A percentile compares a stretch with the other conserved stretches of the same genome.
phyloP scores from a whole-genome alignment of 2,797 vertebrate species.

The Malurus splendens region DNA sequence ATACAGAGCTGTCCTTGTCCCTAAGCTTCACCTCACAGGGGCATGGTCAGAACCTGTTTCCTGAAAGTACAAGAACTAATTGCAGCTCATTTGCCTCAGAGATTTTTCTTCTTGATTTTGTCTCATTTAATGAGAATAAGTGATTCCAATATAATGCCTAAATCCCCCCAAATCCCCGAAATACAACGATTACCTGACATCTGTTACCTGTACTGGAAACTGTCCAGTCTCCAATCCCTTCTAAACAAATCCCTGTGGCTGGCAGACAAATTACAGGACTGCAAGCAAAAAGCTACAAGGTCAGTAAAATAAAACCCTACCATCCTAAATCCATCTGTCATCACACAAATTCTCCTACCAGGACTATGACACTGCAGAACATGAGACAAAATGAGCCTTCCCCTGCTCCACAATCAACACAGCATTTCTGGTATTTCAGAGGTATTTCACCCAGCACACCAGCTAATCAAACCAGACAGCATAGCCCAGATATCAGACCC shows the following conservation, averaged over 20 bases:
- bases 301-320: conserved; percentile 14
- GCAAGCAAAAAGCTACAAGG: neutral
- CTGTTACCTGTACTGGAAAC: neutral
- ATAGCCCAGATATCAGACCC: conserved; percentile 34
- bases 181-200: neutral
- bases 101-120: neutral
- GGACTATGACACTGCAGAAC: conserved; percentile 6
- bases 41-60: neutral
- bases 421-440: conserved; percentile 18
- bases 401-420: neutral
- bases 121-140: neutral
- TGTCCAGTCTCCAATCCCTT: neutral
- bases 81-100: neutral
- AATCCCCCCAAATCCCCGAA: neutral
- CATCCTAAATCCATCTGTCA: conserved; percentile 22
- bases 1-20: neutral
- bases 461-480: conserved; percentile 49
- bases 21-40: neutral
- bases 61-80: neutral
- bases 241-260: neutral
- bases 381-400: conserved; percentile 23
- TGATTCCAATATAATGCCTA: neutral
- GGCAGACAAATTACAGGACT: conserved; percentile 12
- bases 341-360: neutral
- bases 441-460: conserved; percentile 10